Evolutionary conservation across 1,140 invertebrate species (phyloP).

Genomic region (Drosophila ercepeae): DNA sequence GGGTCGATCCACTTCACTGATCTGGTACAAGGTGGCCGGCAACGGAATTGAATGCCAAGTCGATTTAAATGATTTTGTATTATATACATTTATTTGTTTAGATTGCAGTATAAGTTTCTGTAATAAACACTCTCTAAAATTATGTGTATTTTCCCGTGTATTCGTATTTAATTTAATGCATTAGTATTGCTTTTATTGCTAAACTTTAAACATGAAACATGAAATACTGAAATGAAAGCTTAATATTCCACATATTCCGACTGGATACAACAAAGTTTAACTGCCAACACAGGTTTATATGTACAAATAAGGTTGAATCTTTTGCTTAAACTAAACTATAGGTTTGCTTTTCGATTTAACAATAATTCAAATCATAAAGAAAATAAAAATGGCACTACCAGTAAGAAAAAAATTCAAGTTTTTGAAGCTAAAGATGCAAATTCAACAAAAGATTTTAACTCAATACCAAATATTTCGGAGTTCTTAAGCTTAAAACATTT

Average conservation of each 20-base stretch:
- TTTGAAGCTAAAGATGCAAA: conserved; percentile 14
- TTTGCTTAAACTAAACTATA: conserved; percentile 24
- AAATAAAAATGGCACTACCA: conserved; percentile 67
- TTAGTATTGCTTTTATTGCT: conserved; percentile 69
- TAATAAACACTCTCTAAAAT: conserved; percentile 43
- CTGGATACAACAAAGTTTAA: conserved; percentile 12
- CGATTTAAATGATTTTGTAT: conserved; percentile 30
- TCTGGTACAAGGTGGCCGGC: conserved; percentile 8
- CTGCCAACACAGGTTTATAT: conserved; percentile 49
- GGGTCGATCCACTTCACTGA: neutral
- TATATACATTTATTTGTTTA: conserved; percentile 71
- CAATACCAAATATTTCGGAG: conserved; percentile 29
- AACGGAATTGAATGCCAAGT: neutral
- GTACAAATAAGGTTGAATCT: conserved; percentile 48
- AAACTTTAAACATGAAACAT: conserved; percentile 31
- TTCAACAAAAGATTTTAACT: conserved; percentile 21
- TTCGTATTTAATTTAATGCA: conserved; percentile 26
- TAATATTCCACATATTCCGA: conserved; percentile 26
- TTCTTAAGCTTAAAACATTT: conserved; percentile 33
- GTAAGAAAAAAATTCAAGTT: conserved; percentile 21
- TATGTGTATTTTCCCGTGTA: conserved; percentile 28
- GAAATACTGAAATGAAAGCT: conserved; percentile 63
- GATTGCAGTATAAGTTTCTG: conserved; percentile 55
- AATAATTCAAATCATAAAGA: conserved; percentile 23
- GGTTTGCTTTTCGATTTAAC: conserved; percentile 24